A percentile compares a stretch with the other conserved stretches of the same genome.
Conservation (phyloP, 2,113 vertebrate genomes). For the Microtus ochrogaster region DNA sequence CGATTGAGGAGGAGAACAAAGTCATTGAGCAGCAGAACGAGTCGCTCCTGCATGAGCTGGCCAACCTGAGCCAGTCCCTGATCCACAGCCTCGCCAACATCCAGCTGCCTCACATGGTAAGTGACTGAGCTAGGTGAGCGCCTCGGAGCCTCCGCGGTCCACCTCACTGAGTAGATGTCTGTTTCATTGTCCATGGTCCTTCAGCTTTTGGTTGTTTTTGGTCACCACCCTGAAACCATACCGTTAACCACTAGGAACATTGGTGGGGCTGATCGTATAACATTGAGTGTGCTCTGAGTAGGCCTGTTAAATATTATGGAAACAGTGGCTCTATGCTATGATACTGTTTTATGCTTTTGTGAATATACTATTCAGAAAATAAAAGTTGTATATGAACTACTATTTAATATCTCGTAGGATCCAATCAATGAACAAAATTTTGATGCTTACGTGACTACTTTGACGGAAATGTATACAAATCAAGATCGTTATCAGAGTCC, state of each 20-base stretch:
- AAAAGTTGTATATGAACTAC: constrained; percentile 90
- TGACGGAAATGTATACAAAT: constrained; percentile 99
- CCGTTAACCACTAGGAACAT: constrained; percentile 79
- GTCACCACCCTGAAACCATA: constrained; percentile 84
- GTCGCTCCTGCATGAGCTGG: constrained; percentile 98
- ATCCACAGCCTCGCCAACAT: constrained; percentile 99
- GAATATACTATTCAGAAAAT: constrained; percentile 87
- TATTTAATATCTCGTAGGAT: constrained; percentile 94
- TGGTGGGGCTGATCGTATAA: constrained; percentile 85
- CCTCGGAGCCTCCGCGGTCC: constrained; percentile 81
- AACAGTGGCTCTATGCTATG: constrained; percentile 79
- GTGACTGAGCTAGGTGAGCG: constrained; percentile 91
- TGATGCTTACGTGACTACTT: constrained; percentile 98
- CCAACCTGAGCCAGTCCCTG: constrained; percentile 99
- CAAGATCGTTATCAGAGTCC: constrained; percentile 99
- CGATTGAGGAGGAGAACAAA: constrained; percentile 99
- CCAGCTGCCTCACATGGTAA: constrained; percentile 99
- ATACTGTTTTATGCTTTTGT: constrained; percentile 88
- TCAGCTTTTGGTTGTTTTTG: constrained; percentile 82
- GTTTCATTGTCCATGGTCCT: constrained; percentile 80
- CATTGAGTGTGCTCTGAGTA: constrained; percentile 82
- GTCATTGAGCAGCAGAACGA: constrained; percentile 99
- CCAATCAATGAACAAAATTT: constrained; percentile 99
- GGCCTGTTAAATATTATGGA: constrained; percentile 76
- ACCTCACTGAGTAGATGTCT: constrained; percentile 77